Base-by-base conservation (phyloP, 2,797 vertebrate species). In the Molossus alvarezi region DNA sequence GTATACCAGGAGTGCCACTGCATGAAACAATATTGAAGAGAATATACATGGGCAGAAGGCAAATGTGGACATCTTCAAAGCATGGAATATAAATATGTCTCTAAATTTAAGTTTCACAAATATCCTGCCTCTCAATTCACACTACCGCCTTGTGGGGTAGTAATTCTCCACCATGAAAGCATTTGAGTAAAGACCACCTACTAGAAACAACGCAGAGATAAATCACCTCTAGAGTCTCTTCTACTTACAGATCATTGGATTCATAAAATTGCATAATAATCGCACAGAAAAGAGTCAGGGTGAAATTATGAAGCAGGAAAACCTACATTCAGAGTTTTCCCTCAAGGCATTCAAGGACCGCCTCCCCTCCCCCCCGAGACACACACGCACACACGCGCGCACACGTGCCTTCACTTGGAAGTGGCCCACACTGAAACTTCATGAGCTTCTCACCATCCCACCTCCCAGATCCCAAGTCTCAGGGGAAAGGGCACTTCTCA, bases 301-400 rank as follows among this genome's bases (percentile, higher is more conserved):
- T 29, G 80, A 94, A 83, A 25, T 58, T 76, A 58, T 76, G 57
- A 94, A 73, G 48, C 11, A 79, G 25, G 23, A 79, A 97, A 86
- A 55, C 0, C 4, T 80, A 21, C 3, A n/a, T 79, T 94, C 7
- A 48, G 4, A 92, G 48, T 79, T 82, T 94, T 48, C 27, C 29
- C 55, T 65, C 21, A 37, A 81, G 25, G 21, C 48, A 21, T 64
- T 90, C 45, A 51, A 25, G 9, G n/a, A 23, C 91, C 15, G 10
- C n/a, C 29, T 53, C 29, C 33, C n/a, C 10, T 48, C 76, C 60
- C 14, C 14, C 5, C 12, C 2, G 8, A 25, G 29, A 57, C 3
- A 37, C 2, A 60, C 11, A 18, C 69, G 86, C 1, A 8, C 25
- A 62, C 5, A 71, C 9, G 9, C 6, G 23, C 33, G 60, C 67